Base-by-base conservation (phyloP, 1,140 invertebrate genomes). In the Cylas formicarius region DNA sequence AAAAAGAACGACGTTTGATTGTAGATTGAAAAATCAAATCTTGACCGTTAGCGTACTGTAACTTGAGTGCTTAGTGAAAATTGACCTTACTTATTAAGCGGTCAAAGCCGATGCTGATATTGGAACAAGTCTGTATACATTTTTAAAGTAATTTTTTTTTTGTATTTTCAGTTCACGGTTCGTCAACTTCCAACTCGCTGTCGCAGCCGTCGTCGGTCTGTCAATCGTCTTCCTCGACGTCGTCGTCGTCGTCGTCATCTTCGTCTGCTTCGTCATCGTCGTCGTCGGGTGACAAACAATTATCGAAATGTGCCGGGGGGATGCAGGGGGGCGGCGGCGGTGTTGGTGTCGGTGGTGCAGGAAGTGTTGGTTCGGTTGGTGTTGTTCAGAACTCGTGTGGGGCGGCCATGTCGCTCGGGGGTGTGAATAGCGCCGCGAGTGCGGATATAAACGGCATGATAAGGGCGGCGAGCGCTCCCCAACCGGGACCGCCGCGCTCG, bases 381-480 rank as follows among this genome's bases (percentile, higher is more conserved):
- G 24, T n/a, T 9, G n/a, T n/a, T 9, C 9, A 9, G n/a, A n/a
- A n/a, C n/a, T n/a, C n/a, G n/a, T n/a, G n/a, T n/a, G 19, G n/a
- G 16, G 1, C 32, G 4, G 19, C 45, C 2, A 13, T 23, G 4
- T 27, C 45, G 57, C 61, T 48, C 4, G 24, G 33, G 14, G 49
- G 49, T 41, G 62, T 58, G 47, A 58, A 47, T 9, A 43, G 39
- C 27, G 48, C 52, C 27, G 37, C 44, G 20, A 49, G 54, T 11
- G 31, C 52, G 18, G 65, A 69, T 46, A 60, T 71, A 56, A 69
- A 68, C 58, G 67, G 68, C 52, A 52, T 70, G 40, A 63, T 72
- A 51, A 58, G 68, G 53, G 61, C 70, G 52, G 63, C 70, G 57
- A 60, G 65, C 60, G 61, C 72, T 34, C 72, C 64, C 48, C 72